Conservation (phyloP, 2,888 invertebrate species). For the Ophion costatus region DNA sequence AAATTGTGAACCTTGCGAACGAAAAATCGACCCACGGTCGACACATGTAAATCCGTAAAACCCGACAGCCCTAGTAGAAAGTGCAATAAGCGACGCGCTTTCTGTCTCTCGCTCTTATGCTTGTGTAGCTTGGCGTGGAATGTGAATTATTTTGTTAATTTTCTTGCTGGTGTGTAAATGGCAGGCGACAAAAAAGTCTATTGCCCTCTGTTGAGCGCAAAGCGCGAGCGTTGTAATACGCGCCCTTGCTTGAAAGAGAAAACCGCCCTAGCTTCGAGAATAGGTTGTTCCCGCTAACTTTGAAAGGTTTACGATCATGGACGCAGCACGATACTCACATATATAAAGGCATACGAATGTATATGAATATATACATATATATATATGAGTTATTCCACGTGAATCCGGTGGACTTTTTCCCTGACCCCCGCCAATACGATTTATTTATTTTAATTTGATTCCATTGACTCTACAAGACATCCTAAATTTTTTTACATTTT, state of each 20-base stretch:
- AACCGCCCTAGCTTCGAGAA: slow-evolving; percentile 36
- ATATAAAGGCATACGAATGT: background rate
- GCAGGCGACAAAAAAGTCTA: slow-evolving; percentile 33
- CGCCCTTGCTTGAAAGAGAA: slow-evolving; percentile 11
- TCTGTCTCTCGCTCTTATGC: background rate
- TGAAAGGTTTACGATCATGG: slow-evolving; percentile 66
- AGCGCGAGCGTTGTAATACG: slow-evolving; percentile 47
- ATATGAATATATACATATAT: too few relatives aligned
- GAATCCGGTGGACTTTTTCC: too few relatives aligned
- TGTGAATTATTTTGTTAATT: slow-evolving; percentile 75
- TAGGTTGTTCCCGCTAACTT: slow-evolving; percentile 55
- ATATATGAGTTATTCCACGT: too few relatives aligned
- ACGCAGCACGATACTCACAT: slow-evolving; percentile 52
- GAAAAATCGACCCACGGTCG: slow-evolving; percentile 6
- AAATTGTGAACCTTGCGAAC: slow-evolving; percentile 9
- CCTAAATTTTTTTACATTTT: too few relatives aligned
- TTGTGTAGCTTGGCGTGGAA: slow-evolving; percentile 57
- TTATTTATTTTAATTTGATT: too few relatives aligned
- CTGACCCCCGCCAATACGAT: too few relatives aligned
- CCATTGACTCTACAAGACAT: too few relatives aligned
- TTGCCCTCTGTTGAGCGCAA: slow-evolving; percentile 48
- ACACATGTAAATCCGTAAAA: slow-evolving; percentile 25
- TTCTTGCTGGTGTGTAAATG: slow-evolving; percentile 59
- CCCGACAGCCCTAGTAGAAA: background rate
- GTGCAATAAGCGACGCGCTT: background rate